Percentiles rank a stretch among this genome's conserved stretches.
Conservation (phyloP, 1,140 invertebrate species). For the Aphidius ervi region DNA sequence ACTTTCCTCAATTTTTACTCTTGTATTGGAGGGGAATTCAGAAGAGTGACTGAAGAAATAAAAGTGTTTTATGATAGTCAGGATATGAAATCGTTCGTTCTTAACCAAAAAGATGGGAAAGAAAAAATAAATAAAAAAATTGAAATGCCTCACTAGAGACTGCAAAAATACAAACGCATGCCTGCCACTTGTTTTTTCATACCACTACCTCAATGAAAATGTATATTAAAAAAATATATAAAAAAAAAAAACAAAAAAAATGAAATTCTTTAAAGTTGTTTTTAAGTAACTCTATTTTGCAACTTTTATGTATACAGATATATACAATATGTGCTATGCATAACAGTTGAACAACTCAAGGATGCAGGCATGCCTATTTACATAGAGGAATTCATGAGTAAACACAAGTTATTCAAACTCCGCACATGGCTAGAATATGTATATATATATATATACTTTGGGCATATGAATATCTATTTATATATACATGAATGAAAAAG, state of each 20-base stretch:
- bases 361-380: not conserved
- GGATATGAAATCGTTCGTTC: slow-evolving; percentile 21
- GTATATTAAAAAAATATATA: too few species aligned
- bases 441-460: too few species aligned
- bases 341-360: slow-evolving; percentile 9
- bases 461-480: not conserved
- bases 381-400: slow-evolving; percentile 28
- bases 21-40: slow-evolving; percentile 35
- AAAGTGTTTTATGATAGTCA: slow-evolving; percentile 39
- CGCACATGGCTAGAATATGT: slow-evolving; percentile 28
- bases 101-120: slow-evolving; percentile 25
- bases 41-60: slow-evolving; percentile 40
- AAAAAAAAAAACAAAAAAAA: too few species aligned
- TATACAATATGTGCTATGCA: not conserved
- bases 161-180: too few species aligned
- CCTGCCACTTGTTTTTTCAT: too few species aligned
- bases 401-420: slow-evolving; percentile 48
- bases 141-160: too few species aligned
- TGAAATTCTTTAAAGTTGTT: too few species aligned
- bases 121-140: slow-evolving; percentile 29
- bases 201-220: too few species aligned
- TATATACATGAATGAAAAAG: not conserved
- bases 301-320: not conserved
- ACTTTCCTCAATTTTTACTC: slow-evolving; percentile 11
- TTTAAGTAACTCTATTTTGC: too few species aligned